Evolutionary conservation across 1,140 invertebrate genomes (phyloP).

Genomic region (Ostrea edulis): DNA sequence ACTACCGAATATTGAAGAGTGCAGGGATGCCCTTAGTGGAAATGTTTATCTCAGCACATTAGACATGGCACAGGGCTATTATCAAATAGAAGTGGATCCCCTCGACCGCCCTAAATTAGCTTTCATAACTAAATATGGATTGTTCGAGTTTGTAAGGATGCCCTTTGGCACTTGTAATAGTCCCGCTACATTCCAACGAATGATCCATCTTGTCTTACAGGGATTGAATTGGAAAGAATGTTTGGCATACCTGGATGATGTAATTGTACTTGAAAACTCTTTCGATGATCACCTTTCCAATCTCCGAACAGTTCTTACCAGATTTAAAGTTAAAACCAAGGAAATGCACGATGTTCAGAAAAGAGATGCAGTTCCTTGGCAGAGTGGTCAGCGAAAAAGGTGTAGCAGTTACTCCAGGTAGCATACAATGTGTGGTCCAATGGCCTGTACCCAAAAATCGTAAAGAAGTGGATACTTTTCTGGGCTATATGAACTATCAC

Average conservation of each 20-base stretch:
- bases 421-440: background rate
- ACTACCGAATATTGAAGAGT: constrained; percentile 80
- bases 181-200: constrained; percentile 52
- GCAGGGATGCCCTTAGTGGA: constrained; percentile 63
- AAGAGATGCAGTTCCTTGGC: no score
- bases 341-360: constrained; percentile 50
- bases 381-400: constrained; percentile 40
- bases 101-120: no score
- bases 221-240: constrained; percentile 49
- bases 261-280: constrained; percentile 18
- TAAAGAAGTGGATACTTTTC: background rate
- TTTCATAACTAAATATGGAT: no score
- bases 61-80: no score
- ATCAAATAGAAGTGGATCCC: no score
- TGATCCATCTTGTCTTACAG: constrained; percentile 59
- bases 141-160: constrained; percentile 52
- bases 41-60: background rate
- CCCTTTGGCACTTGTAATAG: constrained; percentile 63
- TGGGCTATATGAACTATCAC: background rate
- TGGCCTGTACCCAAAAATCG: constrained; percentile 26
- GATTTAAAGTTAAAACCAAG: background rate
- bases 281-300: constrained; percentile 50
- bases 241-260: constrained; percentile 53
- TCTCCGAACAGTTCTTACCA: background rate
- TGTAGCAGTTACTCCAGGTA: constrained; percentile 34